Evolutionary conservation across 1,140 invertebrate genomes (phyloP).

Genomic region (Microplitis demolitor): DNA sequence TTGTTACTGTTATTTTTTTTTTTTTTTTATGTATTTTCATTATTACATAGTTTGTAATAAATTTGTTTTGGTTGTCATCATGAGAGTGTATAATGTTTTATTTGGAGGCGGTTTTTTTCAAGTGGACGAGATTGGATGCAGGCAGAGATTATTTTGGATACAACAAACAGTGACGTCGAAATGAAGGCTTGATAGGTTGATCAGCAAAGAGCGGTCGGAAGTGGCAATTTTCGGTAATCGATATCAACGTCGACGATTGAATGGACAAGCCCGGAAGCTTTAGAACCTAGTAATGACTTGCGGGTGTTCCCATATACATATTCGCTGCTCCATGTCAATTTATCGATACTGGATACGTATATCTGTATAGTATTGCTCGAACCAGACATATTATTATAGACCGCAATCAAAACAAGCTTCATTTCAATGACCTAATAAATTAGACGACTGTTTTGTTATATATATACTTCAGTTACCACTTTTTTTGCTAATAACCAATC

Average conservation of each 20-base stretch:
- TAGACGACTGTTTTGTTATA: too few relatives aligned
- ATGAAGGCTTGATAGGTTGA: not conserved
- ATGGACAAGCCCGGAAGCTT: slow-evolving; percentile 1
- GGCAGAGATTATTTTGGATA: not conserved
- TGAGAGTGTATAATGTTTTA: not conserved
- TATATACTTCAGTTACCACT: too few relatives aligned
- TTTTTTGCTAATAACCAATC: too few relatives aligned
- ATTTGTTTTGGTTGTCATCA: too few relatives aligned
- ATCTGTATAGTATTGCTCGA: too few relatives aligned
- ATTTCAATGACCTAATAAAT: not conserved
- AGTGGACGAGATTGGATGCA: not conserved
- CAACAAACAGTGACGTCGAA: not conserved
- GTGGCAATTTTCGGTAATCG: slow-evolving; percentile 2
- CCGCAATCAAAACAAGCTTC: not conserved
- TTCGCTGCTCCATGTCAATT: not conserved
- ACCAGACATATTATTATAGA: not conserved
- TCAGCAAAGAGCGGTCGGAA: not conserved
- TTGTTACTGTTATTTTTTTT: too few relatives aligned
- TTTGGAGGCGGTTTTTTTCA: not conserved
- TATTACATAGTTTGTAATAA: too few relatives aligned
- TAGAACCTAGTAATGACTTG: not conserved
- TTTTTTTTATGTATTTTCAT: too few relatives aligned
- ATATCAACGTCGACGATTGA: not conserved
- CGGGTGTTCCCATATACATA: not conserved
- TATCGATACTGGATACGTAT: not conserved